A percentile compares a stretch with the other conserved stretches of the same genome.
Conservation (phyloP, 2,888 invertebrate genomes). For the Microctonus hyperodae region DNA sequence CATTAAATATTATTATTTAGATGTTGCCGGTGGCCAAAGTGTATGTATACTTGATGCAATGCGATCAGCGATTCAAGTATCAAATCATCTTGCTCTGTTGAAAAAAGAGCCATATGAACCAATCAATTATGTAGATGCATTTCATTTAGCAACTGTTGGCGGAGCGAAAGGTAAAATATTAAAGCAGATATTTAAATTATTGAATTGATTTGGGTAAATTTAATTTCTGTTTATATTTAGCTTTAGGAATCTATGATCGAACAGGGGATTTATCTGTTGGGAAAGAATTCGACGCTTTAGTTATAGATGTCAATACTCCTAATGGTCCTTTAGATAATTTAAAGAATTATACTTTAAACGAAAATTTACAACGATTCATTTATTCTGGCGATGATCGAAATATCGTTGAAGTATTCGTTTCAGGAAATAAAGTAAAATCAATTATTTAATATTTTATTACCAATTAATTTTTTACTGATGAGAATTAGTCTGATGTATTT, state of each 20-base stretch:
- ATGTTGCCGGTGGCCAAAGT: conserved; percentile 84
- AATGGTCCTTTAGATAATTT: conserved; percentile 67
- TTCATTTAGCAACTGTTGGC: conserved; percentile 86
- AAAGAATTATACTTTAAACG: conserved; percentile 65
- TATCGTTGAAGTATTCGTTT: conserved; percentile 77
- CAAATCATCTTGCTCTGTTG: conserved; percentile 71
- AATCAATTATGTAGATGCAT: conserved; percentile 77
- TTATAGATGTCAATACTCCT: conserved; percentile 72
- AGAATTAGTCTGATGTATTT: conserved; percentile 46
- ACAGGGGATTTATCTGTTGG: conserved; percentile 83
- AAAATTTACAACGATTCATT: conserved; percentile 78
- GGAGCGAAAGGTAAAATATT: conserved; percentile 81
- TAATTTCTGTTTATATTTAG: conserved; percentile 63
- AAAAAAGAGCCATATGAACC: conserved; percentile 64
- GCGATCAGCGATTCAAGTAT: conserved; percentile 76
- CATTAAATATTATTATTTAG: conserved; percentile 63
- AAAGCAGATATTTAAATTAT: conserved; percentile 3
- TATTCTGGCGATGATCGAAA: conserved; percentile 86
- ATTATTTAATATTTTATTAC: neutral
- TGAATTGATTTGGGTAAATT: conserved; percentile 10
- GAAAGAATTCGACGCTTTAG: conserved; percentile 87
- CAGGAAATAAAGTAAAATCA: conserved; percentile 69
- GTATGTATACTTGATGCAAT: conserved; percentile 80
- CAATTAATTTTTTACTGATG: neutral
- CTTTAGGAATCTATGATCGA: conserved; percentile 74